phyloP scores from a whole-genome alignment of 2,113 vertebrate species.

The Vanacampus margaritifer region DNA sequence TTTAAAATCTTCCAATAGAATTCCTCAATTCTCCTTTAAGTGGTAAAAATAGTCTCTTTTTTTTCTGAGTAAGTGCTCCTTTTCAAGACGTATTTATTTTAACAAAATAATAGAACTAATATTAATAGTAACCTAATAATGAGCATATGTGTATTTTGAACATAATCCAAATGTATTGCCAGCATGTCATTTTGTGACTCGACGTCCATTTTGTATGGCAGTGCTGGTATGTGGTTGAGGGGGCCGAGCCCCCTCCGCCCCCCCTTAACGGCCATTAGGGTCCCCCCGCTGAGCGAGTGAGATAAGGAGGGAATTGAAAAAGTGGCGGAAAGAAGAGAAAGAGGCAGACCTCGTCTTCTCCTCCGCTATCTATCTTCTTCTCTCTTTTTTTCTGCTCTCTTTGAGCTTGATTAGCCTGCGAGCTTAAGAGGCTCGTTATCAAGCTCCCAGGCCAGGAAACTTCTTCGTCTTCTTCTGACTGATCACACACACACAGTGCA shows the following conservation, averaged over 20 bases:
- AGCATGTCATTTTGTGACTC: constrained; percentile 9
- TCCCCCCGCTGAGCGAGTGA: constrained; percentile 38
- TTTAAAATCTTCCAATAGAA: too few species aligned
- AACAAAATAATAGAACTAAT: too few species aligned
- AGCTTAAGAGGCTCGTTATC: constrained; percentile 12
- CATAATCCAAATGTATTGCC: too few species aligned
- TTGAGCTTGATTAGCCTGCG: constrained; percentile 13
- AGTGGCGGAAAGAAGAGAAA: constrained; percentile 16
- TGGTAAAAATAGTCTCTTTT: too few species aligned
- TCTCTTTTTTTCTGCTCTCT: background rate
- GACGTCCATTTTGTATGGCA: background rate
- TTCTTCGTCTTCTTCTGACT: constrained; percentile 4
- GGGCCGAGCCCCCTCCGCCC: constrained; percentile 14
- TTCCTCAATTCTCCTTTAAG: too few species aligned
- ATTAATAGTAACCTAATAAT: too few species aligned
- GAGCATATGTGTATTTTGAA: too few species aligned
- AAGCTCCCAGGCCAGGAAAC: constrained; percentile 1
- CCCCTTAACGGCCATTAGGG: constrained; percentile 11
- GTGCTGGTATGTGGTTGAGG: constrained; percentile 4
- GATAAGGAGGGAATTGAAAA: constrained; percentile 11
- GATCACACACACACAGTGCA: background rate
- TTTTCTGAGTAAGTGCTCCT: too few species aligned
- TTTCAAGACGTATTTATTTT: too few species aligned
- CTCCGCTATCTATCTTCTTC: constrained; percentile 3
- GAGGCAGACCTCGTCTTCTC: constrained; percentile 50